Evolutionary conservation across 2,113 vertebrate species (phyloP).

Genomic region (Cervus canadensis): DNA sequence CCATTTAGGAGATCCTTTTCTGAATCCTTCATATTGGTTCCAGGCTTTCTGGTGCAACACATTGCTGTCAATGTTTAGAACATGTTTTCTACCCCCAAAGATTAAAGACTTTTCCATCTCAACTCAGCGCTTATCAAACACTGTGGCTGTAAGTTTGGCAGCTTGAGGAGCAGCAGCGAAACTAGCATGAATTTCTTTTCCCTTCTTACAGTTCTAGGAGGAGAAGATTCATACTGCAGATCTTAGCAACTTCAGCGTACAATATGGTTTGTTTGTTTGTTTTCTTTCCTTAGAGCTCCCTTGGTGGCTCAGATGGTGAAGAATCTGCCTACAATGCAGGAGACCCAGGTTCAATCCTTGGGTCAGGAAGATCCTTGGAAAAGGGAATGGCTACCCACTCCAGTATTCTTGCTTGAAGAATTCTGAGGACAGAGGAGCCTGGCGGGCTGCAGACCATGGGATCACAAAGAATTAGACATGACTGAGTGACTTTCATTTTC

Average conservation of each 20-base stretch:
- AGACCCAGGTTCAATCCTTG: not conserved
- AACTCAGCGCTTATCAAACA: not conserved
- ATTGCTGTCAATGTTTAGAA: not conserved
- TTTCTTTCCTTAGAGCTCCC: not conserved
- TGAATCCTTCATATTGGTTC: not conserved
- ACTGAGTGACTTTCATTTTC: not conserved
- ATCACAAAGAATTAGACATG: not conserved
- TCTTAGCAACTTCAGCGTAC: not conserved
- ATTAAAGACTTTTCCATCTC: not conserved
- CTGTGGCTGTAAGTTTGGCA: not conserved
- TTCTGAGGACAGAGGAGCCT: not conserved
- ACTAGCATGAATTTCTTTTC: not conserved
- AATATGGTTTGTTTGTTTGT: not conserved
- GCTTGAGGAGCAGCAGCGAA: not conserved
- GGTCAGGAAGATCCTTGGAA: not conserved
- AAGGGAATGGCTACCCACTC: not conserved
- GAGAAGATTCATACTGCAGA: not conserved
- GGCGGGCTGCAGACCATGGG: not conserved
- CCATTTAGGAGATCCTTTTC: not conserved
- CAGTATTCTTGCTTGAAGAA: not conserved
- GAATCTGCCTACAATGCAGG: not conserved
- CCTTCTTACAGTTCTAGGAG: not conserved
- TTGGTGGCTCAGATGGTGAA: not conserved
- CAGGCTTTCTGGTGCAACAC: not conserved
- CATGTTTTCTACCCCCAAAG: not conserved